phyloP scores from a whole-genome alignment of 2,888 invertebrate genomes.

The Eubasilissa splendida region DNA sequence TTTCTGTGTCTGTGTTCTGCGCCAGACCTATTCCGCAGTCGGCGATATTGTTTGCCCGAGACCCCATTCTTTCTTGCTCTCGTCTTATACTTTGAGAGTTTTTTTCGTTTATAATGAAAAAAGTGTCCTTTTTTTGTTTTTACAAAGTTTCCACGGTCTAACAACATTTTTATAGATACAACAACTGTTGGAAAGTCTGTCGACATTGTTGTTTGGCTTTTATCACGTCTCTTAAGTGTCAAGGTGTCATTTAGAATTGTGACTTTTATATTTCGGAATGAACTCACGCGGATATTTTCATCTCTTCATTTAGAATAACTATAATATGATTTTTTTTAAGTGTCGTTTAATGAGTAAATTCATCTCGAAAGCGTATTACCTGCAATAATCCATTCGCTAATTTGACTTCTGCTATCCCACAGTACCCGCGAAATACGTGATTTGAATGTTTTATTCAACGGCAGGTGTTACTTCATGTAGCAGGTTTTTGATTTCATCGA shows the following conservation, averaged over 20 bases:
- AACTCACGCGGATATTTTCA: too few species aligned
- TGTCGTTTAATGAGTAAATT: too few species aligned
- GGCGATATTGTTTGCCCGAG: slow-evolving; percentile 34
- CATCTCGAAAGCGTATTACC: too few species aligned
- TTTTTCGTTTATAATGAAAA: background rate
- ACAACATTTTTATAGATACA: slow-evolving; percentile 16
- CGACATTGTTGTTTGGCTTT: background rate
- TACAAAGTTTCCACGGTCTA: background rate
- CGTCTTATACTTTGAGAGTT: slow-evolving; percentile 15
- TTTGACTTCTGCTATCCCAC: too few species aligned
- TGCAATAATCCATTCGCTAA: too few species aligned
- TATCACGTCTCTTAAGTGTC: background rate
- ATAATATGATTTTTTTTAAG: too few species aligned
- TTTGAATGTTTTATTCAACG: too few species aligned
- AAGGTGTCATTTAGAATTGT: background rate
- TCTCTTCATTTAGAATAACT: too few species aligned
- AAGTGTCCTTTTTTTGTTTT: slow-evolving; percentile 10
- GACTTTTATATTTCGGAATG: too few species aligned
- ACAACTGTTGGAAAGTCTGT: slow-evolving; percentile 4
- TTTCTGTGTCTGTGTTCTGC: slow-evolving; percentile 30
- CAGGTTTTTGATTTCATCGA: too few species aligned
- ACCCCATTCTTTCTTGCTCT: slow-evolving; percentile 8
- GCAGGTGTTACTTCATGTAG: too few species aligned
- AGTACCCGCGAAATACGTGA: too few species aligned
- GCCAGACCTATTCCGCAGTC: slow-evolving; percentile 29